Base-by-base conservation (phyloP, 2,888 invertebrate species). In the Nemotelus nigrinus region DNA sequence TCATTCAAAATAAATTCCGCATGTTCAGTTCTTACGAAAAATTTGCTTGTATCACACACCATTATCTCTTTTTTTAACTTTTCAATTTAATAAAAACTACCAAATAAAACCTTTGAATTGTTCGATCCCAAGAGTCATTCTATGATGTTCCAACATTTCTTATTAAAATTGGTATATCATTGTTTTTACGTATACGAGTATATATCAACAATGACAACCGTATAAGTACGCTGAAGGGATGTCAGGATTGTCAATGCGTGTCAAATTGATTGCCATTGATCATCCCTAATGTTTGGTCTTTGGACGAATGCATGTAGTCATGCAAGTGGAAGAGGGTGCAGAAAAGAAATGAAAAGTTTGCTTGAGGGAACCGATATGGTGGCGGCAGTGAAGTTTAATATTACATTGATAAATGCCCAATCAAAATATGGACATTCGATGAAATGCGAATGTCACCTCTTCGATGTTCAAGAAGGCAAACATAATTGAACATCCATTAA, bases 401-500 rank as follows among this genome's bases (percentile, higher is more conserved):
- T 63, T 60, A 74, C 48, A 60, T 74, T 63, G 74, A 74, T 63
- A 74, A 63, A 48, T 74, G 60, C n/a, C 41, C 47, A 63, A 74
- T 74, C 74, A 63, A 74, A 48, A 74, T 57, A 50, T 41, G 74
- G 50, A 41, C 74, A 60, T 55, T 48, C 48, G 60, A 57, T 48
- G 43, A 47, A 60, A 74, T 57, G 57, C 48, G 63, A 50, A 47
- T 74, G 63, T 60, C 63, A 74, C 41, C 48, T 74, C 74, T 53
- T 70, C 50, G 45, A 39, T 75, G 78, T 75, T 78, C 76, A 76
- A 60, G 48, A 78, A 70, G 70, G 78, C 76, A 71, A 10, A 78
- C 67, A 76, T 78, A 78, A 78, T 78, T 78, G 76, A 50, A 70
- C 50, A 83, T 83, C 84, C 76, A 76, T 76, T 76, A 76, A 41